These are phyloP conservation scores for Psilopogon haemacephalus DNA, from an alignment of 2,113 vertebrate species.

Conservation along the genomic window DNA sequence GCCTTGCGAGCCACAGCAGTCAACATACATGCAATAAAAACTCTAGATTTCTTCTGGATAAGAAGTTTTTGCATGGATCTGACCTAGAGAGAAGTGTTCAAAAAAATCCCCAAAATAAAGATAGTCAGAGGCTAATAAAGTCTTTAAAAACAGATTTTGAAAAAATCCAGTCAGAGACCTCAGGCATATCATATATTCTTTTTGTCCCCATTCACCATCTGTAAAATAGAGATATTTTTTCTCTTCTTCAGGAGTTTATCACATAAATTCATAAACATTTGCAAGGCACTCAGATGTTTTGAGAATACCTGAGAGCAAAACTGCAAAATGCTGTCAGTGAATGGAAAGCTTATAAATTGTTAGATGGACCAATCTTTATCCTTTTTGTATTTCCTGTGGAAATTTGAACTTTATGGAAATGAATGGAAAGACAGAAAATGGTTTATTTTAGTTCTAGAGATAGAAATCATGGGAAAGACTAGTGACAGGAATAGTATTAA, in stretches of 20 bases:
- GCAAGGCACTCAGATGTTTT: neutral
- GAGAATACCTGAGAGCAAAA: slow-evolving; percentile 9
- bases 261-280: slow-evolving; percentile 30
- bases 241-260: slow-evolving; percentile 2
- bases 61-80: neutral
- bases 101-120: slow-evolving; percentile 1
- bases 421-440: neutral
- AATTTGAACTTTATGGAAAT: slow-evolving; percentile 10
- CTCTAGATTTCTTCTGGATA: neutral
- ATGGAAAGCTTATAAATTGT: neutral
- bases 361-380: neutral
- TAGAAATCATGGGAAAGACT: neutral
- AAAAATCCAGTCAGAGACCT: slow-evolving; percentile 18
- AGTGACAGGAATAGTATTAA: neutral
- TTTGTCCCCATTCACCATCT: slow-evolving; percentile 13
- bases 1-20: neutral
- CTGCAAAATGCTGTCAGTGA: neutral
- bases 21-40: neutral
- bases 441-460: neutral
- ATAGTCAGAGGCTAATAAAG: slow-evolving; percentile 12
- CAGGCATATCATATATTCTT: neutral
- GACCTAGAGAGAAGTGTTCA: neutral
- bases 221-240: slow-evolving; percentile 49
- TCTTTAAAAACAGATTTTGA: neutral
- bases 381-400: neutral